A percentile compares a stretch with the other conserved stretches of the same genome.
Evolutionary conservation across 2,888 invertebrate genomes (phyloP).

Genomic region (Atethmia centrago): DNA sequence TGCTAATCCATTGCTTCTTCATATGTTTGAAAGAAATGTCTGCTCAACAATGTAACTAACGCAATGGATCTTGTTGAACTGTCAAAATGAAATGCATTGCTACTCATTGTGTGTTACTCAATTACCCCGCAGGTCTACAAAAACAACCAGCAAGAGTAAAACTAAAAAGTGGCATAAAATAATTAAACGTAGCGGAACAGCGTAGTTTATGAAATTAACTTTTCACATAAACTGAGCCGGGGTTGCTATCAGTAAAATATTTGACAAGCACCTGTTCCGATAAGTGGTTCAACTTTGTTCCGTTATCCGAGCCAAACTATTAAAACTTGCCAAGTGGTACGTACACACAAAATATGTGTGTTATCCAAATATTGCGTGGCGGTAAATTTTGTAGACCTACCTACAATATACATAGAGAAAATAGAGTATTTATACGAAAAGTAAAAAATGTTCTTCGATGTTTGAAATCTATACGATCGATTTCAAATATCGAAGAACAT

Average conservation of each 20-base stretch:
- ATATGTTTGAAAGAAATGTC: too few relatives aligned
- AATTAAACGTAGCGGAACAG: slow-evolving; percentile 12
- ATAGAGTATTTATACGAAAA: background rate
- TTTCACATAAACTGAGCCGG: slow-evolving; percentile 60
- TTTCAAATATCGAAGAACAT: background rate
- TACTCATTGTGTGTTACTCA: too few relatives aligned
- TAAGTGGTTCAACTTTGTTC: slow-evolving; percentile 62
- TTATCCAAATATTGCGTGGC: slow-evolving; percentile 33
- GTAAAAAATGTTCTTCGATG: background rate
- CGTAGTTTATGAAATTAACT: slow-evolving; percentile 60
- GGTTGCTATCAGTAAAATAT: slow-evolving; percentile 61
- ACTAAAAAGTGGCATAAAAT: background rate
- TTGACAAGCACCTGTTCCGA: slow-evolving; percentile 64
- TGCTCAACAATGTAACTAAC: too few relatives aligned
- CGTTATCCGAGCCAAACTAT: slow-evolving; percentile 58
- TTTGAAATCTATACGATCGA: too few relatives aligned
- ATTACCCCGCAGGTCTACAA: too few relatives aligned
- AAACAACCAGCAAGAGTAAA: background rate
- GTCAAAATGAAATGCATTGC: too few relatives aligned
- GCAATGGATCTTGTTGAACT: too few relatives aligned
- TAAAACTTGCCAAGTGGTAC: slow-evolving; percentile 62
- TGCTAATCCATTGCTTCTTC: too few relatives aligned
- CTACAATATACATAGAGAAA: background rate
- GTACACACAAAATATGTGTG: slow-evolving; percentile 41
- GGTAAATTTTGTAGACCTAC: slow-evolving; percentile 17